These are phyloP conservation scores for Pristionchus entomophagus DNA, from an alignment of 2,888 invertebrate genomes.

Conservation along the genomic window DNA sequence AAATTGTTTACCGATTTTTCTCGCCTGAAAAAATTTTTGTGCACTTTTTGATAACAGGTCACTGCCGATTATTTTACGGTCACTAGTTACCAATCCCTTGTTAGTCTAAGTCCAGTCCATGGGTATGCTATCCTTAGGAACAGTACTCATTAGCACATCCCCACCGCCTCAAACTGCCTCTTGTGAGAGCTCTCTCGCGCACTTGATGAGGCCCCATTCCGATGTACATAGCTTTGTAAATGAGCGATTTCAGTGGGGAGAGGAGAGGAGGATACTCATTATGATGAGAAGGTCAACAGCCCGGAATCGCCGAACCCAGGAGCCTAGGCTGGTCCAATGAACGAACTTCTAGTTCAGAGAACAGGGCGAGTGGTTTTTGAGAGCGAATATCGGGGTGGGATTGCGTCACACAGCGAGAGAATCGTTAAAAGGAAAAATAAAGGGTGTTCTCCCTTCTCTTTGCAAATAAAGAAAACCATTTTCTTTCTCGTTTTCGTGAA, in stretches of 20 bases:
- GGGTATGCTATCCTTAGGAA: not conserved
- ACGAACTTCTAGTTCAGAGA: not conserved
- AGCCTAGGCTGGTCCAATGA: too few species aligned
- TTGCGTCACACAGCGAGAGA: not conserved
- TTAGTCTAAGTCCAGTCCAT: not conserved
- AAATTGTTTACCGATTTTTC: too few species aligned
- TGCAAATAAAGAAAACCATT: not conserved
- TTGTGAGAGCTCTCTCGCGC: too few species aligned
- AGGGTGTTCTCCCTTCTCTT: not conserved
- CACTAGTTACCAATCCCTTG: too few species aligned
- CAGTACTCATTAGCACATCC: conserved; percentile 8
- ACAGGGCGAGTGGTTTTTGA: not conserved
- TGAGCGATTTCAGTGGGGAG: not conserved
- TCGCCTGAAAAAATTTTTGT: too few species aligned
- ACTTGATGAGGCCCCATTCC: conserved; percentile 40
- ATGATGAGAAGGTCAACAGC: not conserved
- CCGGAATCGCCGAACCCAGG: too few species aligned
- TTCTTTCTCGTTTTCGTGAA: too few species aligned
- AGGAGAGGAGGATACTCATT: too few species aligned
- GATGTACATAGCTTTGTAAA: conserved; percentile 17
- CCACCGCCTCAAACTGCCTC: too few species aligned
- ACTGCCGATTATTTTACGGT: too few species aligned
- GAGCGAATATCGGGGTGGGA: conserved; percentile 9
- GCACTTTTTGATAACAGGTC: too few species aligned
- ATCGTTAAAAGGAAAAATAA: not conserved